Evolutionary conservation across 2,888 invertebrate genomes (phyloP).

Genomic region (Nemapogon koenigi): DNA sequence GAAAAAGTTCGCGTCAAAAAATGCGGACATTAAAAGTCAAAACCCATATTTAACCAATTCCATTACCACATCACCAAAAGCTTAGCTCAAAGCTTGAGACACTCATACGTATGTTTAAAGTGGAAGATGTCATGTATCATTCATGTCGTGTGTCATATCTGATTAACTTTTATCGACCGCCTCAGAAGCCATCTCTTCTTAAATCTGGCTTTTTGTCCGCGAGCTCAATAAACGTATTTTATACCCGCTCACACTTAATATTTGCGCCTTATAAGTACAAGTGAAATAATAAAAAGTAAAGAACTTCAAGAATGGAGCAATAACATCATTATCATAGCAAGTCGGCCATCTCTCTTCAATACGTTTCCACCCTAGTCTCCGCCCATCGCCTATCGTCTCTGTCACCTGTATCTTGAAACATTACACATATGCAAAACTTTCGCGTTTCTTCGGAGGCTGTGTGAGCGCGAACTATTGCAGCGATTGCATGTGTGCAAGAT

Average conservation of each 20-base stretch:
- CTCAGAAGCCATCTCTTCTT: conserved; percentile 31
- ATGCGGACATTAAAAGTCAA: no score
- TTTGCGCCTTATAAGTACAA: conserved; percentile 64
- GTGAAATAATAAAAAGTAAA: conserved; percentile 50
- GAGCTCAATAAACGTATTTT: conserved; percentile 59
- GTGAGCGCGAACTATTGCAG: conserved; percentile 17
- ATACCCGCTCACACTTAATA: conserved; percentile 59
- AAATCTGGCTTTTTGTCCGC: conserved; percentile 56
- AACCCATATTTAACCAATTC: no score
- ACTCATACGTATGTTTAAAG: neutral
- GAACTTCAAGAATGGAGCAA: conserved; percentile 60
- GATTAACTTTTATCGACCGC: conserved; percentile 40
- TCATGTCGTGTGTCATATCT: conserved; percentile 28
- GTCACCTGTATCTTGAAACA: conserved; percentile 65
- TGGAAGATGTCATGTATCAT: conserved; percentile 19
- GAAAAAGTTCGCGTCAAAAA: no score
- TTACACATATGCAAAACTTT: conserved; percentile 66
- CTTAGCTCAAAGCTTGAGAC: no score
- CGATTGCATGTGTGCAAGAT: conserved; percentile 24
- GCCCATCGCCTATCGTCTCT: conserved; percentile 57
- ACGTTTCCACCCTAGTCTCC: conserved; percentile 57
- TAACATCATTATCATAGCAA: conserved; percentile 64
- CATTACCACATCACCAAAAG: no score
- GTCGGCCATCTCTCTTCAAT: conserved; percentile 63
- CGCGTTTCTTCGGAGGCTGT: conserved; percentile 29